Conservation (phyloP, 2,113 vertebrate species). For the Ranitomeya variabilis region DNA sequence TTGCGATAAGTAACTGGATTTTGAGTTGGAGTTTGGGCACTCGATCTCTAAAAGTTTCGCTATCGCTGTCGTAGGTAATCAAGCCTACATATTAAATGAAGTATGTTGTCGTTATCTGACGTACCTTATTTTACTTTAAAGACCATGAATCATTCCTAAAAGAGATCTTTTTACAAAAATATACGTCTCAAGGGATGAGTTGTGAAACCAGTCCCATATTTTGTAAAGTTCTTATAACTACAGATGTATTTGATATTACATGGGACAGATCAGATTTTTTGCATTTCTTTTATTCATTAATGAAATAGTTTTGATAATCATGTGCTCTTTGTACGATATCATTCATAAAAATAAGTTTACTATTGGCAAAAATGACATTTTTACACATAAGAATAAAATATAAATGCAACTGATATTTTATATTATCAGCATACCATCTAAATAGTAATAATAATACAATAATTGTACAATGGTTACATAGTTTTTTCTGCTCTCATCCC, state of each 20-base stretch:
- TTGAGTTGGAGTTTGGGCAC: too few relatives aligned
- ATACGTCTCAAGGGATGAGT: background rate
- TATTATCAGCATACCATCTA: background rate
- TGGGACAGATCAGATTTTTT: background rate
- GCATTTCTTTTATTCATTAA: background rate
- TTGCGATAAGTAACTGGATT: too few relatives aligned
- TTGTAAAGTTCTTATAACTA: background rate
- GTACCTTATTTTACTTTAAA: background rate
- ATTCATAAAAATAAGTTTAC: background rate
- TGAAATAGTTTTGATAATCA: background rate
- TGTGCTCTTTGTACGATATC: background rate
- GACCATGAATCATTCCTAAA: background rate
- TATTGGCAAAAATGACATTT: background rate
- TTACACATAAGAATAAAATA: background rate
- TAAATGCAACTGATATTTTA: background rate
- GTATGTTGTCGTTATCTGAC: background rate
- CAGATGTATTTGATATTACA: background rate
- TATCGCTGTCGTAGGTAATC: too few relatives aligned
- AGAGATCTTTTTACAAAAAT: background rate
- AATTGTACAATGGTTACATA: background rate
- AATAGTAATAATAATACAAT: background rate
- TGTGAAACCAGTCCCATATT: background rate
- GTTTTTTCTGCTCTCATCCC: background rate
- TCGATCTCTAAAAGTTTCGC: too few relatives aligned
- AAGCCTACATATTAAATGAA: too few relatives aligned